Percentiles rank a stretch among this genome's conserved stretches.
These are phyloP conservation scores for Anolis carolinensis DNA, from an alignment of 2,113 vertebrate species.

Conservation along the genomic window DNA sequence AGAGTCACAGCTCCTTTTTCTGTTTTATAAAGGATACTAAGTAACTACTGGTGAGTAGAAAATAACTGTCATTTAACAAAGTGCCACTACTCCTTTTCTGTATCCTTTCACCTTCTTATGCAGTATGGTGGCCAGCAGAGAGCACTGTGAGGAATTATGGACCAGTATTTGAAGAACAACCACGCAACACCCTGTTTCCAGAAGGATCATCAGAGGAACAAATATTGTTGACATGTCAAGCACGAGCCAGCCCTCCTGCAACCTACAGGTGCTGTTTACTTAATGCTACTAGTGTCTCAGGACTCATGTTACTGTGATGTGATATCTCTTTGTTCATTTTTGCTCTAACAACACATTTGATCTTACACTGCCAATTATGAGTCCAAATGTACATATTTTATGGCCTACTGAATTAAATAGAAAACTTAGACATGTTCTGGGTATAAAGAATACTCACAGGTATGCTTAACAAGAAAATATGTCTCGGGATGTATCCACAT, in stretches of 20 bases:
- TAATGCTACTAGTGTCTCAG: background rate
- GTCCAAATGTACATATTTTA: background rate
- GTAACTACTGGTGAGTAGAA: background rate
- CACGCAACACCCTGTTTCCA: slow-evolving; percentile 86
- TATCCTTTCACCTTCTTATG: background rate
- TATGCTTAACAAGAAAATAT: too few relatives aligned
- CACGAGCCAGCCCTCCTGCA: slow-evolving; percentile 89
- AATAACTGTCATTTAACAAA: background rate
- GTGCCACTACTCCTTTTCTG: background rate
- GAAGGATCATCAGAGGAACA: slow-evolving; percentile 91
- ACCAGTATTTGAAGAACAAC: slow-evolving; percentile 95
- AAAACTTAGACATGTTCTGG: background rate
- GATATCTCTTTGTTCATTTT: background rate
- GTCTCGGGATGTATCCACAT: too few relatives aligned
- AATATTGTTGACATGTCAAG: slow-evolving; percentile 86
- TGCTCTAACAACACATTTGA: background rate
- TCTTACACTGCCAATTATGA: background rate
- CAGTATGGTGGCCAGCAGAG: slow-evolving; percentile 69
- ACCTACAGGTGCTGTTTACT: slow-evolving; percentile 83
- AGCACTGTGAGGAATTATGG: slow-evolving; percentile 79
- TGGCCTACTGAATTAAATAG: background rate
- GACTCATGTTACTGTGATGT: background rate
- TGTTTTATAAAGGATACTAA: background rate
- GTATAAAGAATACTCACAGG: too few relatives aligned
- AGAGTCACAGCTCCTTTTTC: background rate